Percentiles rank a stretch among this genome's conserved stretches.
phyloP scores from a whole-genome alignment of 2,797 vertebrate genomes.

The Myioborus miniatus region DNA sequence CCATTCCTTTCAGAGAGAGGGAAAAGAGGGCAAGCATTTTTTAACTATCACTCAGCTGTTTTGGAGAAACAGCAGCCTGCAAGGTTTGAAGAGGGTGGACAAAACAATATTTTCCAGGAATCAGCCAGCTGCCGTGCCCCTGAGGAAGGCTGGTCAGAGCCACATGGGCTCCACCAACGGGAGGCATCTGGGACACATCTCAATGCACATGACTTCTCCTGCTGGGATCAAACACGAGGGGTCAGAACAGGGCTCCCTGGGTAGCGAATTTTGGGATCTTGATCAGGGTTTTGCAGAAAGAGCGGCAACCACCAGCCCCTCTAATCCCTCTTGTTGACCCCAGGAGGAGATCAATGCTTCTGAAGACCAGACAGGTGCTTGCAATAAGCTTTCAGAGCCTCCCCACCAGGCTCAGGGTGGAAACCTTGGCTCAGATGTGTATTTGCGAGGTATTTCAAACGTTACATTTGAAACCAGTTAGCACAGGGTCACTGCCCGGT shows the following conservation, averaged over 20 bases:
- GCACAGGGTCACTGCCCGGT: slow-evolving; percentile 49
- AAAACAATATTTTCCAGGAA: background rate
- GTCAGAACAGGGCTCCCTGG: background rate
- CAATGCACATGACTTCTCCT: background rate
- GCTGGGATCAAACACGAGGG: slow-evolving; percentile 25
- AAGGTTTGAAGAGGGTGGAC: background rate
- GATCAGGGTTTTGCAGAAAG: background rate
- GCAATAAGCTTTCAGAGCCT: slow-evolving; percentile 52
- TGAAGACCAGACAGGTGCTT: slow-evolving; percentile 61
- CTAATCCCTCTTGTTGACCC: slow-evolving; percentile 32
- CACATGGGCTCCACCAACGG: background rate
- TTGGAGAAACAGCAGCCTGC: background rate
- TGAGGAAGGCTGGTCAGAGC: background rate
- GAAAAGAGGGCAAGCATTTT: slow-evolving; percentile 20
- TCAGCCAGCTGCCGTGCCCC: background rate
- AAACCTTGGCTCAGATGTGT: slow-evolving; percentile 39
- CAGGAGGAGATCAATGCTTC: slow-evolving; percentile 21
- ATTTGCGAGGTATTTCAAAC: slow-evolving; percentile 35
- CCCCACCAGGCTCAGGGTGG: slow-evolving; percentile 32
- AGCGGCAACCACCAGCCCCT: background rate
- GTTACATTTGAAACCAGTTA: slow-evolving; percentile 59
- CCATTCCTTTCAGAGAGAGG: background rate
- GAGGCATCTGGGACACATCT: slow-evolving; percentile 18
- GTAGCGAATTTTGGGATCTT: background rate
- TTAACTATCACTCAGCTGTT: slow-evolving; percentile 20